Evolutionary conservation across 2,113 vertebrate genomes (phyloP).

Genomic region (Tachysurus vachellii): DNA sequence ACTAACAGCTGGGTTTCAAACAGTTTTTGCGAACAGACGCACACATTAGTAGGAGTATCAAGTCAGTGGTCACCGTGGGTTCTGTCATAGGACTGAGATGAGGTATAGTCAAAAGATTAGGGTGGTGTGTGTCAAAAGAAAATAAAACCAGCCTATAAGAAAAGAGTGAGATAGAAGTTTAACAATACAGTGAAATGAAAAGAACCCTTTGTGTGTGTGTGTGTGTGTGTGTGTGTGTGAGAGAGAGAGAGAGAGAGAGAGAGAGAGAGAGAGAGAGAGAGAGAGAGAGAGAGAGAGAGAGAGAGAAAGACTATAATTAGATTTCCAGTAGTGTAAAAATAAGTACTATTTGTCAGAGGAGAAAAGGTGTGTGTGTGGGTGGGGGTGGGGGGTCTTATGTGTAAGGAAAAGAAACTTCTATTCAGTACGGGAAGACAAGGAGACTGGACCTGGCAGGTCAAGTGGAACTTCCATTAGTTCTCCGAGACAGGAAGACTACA

Average conservation of each 20-base stretch:
- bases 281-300: background rate
- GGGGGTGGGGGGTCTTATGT: background rate
- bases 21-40: constrained; percentile 15
- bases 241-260: background rate
- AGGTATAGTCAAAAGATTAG: background rate
- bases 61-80: constrained; percentile 4
- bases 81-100: constrained; percentile 3
- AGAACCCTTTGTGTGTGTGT: background rate
- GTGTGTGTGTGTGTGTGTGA: background rate
- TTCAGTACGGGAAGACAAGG: background rate
- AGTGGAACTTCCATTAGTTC: constrained; percentile 26
- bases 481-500: background rate
- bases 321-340: background rate
- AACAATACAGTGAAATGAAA: background rate
- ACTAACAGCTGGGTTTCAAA: background rate
- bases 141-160: background rate
- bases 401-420: background rate
- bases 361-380: background rate
- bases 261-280: background rate
- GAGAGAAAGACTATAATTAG: background rate
- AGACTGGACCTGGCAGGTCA: constrained; percentile 21
- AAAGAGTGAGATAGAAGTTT: too few relatives aligned
- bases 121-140: background rate
- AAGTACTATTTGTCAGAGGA: background rate
- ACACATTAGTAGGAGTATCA: background rate